Evolutionary conservation across 2,888 invertebrate species (phyloP), one percentile per base, ranked within the genome.

Genomic region (Hirtodrosophila cameraria): DNA sequence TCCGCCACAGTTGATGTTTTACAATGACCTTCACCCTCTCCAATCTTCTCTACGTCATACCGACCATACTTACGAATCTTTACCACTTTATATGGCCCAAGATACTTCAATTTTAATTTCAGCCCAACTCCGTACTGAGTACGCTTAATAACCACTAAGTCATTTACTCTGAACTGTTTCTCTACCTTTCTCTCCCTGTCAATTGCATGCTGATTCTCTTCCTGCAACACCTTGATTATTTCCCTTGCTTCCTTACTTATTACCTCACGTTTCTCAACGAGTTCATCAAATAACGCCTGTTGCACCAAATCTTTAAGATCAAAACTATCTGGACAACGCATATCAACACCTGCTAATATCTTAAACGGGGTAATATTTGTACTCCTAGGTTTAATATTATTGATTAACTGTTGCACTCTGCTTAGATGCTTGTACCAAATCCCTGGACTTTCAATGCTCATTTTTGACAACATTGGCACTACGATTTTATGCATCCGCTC

Each of bases 81-180:
- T 0, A 50, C n/a, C 9, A 41, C 11, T 8, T 41, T 52, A 3
- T 50, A 50, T 2, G 50, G 50, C 6, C 31, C 39, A 3, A 49
- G 20, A 38, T 49, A 49, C 20, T 38, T 49, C 12, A 28, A 12
- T 20, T 50, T 50, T n/a, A 50, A 16, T 50, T 39, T 50, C 15
- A 50, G 8, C 0, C 20, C 39, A 11, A 31, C 31, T 6, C 50
- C 50, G 11, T 39, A 39, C 8, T 50, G 30, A 5, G 39, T 50
- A 1, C 39, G 28, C n/a, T 39, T 50, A 6, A 50, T 50, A 3
- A 31, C 39, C 13, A 39, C 31, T 36, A 48, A 36, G 8, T 46
- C 48, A 9, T 35, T 35, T 11, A 48, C 18, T 3, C 27, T 25
- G n/a, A 36, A 48, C 1, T 16, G 1, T 3, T 35, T 25, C 1